A percentile compares a stretch with the other conserved stretches of the same genome.
phyloP scores from a whole-genome alignment of 2,888 invertebrate species.

The Sinohyriopsis cumingii region DNA sequence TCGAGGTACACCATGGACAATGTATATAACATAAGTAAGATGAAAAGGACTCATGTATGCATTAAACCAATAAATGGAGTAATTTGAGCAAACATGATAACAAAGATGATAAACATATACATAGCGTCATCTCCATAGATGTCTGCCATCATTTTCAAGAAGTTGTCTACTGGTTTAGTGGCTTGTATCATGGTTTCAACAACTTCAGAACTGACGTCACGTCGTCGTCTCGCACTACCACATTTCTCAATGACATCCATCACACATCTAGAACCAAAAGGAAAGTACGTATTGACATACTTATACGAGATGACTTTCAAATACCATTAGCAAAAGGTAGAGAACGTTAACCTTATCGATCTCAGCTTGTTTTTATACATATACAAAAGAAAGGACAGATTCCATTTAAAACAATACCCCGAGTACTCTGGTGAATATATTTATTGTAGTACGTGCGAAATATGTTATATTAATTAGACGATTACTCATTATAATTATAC shows the following conservation, averaged over 20 bases:
- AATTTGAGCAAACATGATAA: background rate
- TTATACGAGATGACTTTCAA: too few relatives aligned
- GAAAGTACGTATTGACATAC: background rate
- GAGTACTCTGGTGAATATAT: too few relatives aligned
- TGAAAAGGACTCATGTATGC: background rate
- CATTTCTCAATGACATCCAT: slow-evolving; percentile 15
- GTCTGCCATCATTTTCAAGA: slow-evolving; percentile 24
- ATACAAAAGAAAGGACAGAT: too few relatives aligned
- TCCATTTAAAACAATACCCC: too few relatives aligned
- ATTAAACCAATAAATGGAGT: background rate
- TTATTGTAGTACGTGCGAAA: too few relatives aligned
- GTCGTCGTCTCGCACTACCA: slow-evolving; percentile 11
- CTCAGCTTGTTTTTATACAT: too few relatives aligned
- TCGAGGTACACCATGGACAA: too few relatives aligned
- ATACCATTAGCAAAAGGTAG: too few relatives aligned
- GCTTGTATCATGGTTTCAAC: slow-evolving; percentile 22
- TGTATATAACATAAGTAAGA: too few relatives aligned
- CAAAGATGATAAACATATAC: slow-evolving; percentile 13
- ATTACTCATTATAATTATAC: too few relatives aligned
- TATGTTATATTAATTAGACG: too few relatives aligned
- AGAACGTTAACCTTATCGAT: too few relatives aligned
- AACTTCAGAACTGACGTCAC: slow-evolving; percentile 23
- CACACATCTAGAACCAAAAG: slow-evolving; percentile 16
- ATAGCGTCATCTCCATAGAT: slow-evolving; percentile 30
- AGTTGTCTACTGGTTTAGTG: slow-evolving; percentile 28